phyloP scores from a whole-genome alignment of 2,113 vertebrate genomes.

The Osmerus mordax region DNA sequence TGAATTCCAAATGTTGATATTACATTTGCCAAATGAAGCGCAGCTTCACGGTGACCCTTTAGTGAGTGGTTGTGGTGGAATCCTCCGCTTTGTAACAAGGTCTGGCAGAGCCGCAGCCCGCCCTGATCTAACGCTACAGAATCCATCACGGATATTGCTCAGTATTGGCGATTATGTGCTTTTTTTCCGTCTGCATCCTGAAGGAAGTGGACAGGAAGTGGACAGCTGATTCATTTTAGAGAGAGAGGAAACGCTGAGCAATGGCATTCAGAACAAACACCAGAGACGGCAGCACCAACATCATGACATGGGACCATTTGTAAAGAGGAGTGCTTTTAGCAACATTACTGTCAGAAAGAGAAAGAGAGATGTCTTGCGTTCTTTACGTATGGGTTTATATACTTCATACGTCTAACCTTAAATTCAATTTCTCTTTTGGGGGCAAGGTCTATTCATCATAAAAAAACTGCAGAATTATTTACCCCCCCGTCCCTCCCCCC shows the following conservation, averaged over 20 bases:
- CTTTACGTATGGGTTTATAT: slow-evolving; percentile 35
- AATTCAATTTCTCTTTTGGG: slow-evolving; percentile 28
- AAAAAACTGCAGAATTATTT: slow-evolving; percentile 25
- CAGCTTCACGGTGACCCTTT: not conserved
- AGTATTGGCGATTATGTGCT: slow-evolving; percentile 30
- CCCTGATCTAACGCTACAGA: slow-evolving; percentile 27
- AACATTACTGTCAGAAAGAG: slow-evolving; percentile 42
- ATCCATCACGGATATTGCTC: slow-evolving; percentile 51
- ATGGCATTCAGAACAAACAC: slow-evolving; percentile 43
- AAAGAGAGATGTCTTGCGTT: slow-evolving; percentile 29
- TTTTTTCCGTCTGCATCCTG: not conserved
- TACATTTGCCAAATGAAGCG: slow-evolving; percentile 15
- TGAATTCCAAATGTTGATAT: slow-evolving; percentile 43
- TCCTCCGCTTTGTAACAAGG: slow-evolving; percentile 4
- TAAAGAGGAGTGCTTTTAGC: slow-evolving; percentile 48
- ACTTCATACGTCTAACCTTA: slow-evolving; percentile 33
- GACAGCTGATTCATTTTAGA: slow-evolving; percentile 48
- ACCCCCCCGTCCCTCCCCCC: slow-evolving; percentile 7
- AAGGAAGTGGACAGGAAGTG: slow-evolving; percentile 33
- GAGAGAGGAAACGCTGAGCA: slow-evolving; percentile 41
- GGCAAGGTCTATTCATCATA: slow-evolving; percentile 31
- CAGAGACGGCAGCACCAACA: slow-evolving; percentile 29
- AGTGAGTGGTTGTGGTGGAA: slow-evolving; percentile 1
- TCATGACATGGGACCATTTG: slow-evolving; percentile 42
- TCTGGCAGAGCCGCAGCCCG: slow-evolving; percentile 11